Base-by-base conservation (phyloP, 2,113 vertebrate genomes). In the Rostratula benghalensis region DNA sequence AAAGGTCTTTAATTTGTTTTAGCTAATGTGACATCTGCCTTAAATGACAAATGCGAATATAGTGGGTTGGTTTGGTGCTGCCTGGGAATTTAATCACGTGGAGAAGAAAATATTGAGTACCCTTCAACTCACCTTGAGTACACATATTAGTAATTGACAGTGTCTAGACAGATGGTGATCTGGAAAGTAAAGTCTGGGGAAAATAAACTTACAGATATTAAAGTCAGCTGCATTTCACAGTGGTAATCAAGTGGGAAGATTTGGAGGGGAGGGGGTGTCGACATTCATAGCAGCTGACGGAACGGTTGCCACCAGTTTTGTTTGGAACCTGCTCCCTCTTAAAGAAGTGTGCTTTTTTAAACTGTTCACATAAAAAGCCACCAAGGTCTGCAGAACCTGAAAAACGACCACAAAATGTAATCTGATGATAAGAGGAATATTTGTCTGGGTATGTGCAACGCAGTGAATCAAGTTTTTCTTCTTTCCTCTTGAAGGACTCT, bases 381-480 rank as follows among this genome's bases (percentile, higher is more conserved):
- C 20, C 22, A 8, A 74, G 74, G 83, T 80, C 59, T 79, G 59
- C 73, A 92, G 63, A 97, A 96, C 96, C 77, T 92, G 94, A 97
- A 97, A 95, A 95, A 31, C 87, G 51, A 54, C 87, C 48, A 60
- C 8, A 35, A 94, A 93, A 84, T 37, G 25, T 83, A 96, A 82
- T 35, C 45, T 83, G 45, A 79, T 35, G 60, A 69, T 53, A 88
- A 87, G 54, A 46, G 69, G 78, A 91, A 79, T 87, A 67, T 96
- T 94, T 96, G 59, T 82, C 80, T 94, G 87, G 57, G 86, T 90
- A 89, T 90, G 69, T 69, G 65, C 50, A 94, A 81, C 8, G 15
- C 33, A 27, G 81, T 35, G n/a, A 78, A 90, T 96, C 82, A 82
- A 78, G 97, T 91, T 97, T 97, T 95, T 96, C 95, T 92, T 95